Conservation (phyloP, 37 sponge, comb jelly and placozoan species). For the Beroe forskalii region DNA sequence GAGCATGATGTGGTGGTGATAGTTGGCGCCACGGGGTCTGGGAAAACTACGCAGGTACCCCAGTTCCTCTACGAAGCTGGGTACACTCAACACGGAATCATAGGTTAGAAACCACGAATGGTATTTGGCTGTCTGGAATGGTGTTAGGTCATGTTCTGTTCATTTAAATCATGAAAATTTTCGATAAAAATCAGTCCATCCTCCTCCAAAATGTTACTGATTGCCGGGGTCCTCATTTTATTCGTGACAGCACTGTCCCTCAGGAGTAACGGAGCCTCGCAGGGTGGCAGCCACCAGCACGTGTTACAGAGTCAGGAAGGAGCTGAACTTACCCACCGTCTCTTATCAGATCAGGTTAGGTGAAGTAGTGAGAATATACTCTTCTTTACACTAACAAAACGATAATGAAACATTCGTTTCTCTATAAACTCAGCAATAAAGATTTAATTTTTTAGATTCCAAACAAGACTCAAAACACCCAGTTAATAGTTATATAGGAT, state of each 20-base stretch:
- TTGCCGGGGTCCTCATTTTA: too few relatives aligned
- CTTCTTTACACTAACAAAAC: too few relatives aligned
- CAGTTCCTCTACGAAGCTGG: slow-evolving; percentile 97
- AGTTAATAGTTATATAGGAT: not conserved
- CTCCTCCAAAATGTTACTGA: too few relatives aligned
- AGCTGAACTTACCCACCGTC: slow-evolving; percentile 72
- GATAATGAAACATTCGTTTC: too few relatives aligned
- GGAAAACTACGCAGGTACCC: slow-evolving; percentile 96
- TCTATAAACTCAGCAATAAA: too few relatives aligned
- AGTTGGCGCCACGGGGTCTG: slow-evolving; percentile 92
- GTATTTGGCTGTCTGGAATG: too few relatives aligned
- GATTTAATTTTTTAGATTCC: too few relatives aligned
- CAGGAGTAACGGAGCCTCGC: slow-evolving; percentile 89
- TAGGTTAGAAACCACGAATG: slow-evolving; percentile 3
- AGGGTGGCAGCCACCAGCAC: slow-evolving; percentile 90
- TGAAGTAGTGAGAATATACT: too few relatives aligned
- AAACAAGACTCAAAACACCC: not conserved
- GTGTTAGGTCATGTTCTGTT: too few relatives aligned
- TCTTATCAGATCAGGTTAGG: slow-evolving; percentile 33
- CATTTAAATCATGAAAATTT: too few relatives aligned
- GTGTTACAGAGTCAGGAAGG: slow-evolving; percentile 80
- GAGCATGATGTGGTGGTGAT: slow-evolving; percentile 77
- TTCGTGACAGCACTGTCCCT: too few relatives aligned
- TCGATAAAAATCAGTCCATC: too few relatives aligned
- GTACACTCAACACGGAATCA: slow-evolving; percentile 65